phyloP scores from a whole-genome alignment of 2,113 vertebrate species.

The Dinomys branickii region DNA sequence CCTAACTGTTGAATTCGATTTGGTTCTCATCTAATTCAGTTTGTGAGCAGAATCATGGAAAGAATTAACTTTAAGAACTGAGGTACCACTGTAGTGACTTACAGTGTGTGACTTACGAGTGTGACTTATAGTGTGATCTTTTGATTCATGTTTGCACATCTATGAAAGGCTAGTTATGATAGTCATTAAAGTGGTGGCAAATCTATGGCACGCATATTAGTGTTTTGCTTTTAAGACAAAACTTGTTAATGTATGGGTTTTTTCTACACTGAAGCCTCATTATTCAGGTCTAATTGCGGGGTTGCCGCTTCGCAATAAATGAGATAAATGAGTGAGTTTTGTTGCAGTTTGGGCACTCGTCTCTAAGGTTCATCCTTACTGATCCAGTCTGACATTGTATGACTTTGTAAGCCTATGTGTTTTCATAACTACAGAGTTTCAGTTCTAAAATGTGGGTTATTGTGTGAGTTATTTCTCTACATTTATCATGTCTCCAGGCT shows the following conservation, averaged over 20 bases:
- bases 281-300: neutral
- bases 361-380: neutral
- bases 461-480: constrained; percentile 9
- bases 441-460: neutral
- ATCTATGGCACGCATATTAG: neutral
- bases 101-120: neutral
- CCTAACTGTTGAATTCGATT: neutral
- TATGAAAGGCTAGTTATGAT: neutral
- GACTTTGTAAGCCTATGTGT: neutral
- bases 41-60: neutral
- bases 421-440: constrained; percentile 9
- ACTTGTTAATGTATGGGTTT: neutral
- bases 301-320: neutral
- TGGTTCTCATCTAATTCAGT: neutral
- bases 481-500: neutral
- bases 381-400: neutral
- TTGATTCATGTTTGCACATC: neutral
- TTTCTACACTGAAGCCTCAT: neutral
- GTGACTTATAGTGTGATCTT: neutral
- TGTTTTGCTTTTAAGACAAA: neutral
- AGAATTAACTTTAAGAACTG: neutral
- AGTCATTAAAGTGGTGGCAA: neutral
- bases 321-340: neutral
- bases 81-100: neutral
- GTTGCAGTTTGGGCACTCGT: neutral